Percentiles rank a stretch among this genome's conserved stretches.
phyloP scores from a whole-genome alignment of 2,797 vertebrate species.

The Sebastes matsubarae region DNA sequence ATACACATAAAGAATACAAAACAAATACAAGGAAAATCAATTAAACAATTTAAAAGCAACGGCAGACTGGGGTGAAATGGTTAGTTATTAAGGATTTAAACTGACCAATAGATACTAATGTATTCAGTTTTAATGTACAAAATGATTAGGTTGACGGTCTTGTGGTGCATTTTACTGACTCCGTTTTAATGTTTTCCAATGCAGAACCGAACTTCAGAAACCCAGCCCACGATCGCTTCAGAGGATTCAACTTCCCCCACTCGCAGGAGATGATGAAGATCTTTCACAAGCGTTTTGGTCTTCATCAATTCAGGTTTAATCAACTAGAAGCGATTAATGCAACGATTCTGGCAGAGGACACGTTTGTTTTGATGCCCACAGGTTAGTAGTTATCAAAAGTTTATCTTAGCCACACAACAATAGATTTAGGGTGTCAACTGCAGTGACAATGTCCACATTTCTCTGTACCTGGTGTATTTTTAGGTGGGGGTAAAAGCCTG shows the following conservation, averaged over 20 bases:
- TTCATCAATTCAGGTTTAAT: constrained; percentile 95
- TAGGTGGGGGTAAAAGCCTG: constrained; percentile 96
- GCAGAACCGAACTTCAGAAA: constrained; percentile 80
- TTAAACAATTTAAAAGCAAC: too few species aligned
- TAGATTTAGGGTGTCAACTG: neutral
- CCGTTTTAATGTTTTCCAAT: neutral
- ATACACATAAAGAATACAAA: too few species aligned
- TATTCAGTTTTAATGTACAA: too few species aligned
- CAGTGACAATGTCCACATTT: neutral
- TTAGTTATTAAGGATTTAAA: too few species aligned
- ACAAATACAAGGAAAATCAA: accelerated
- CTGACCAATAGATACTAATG: too few species aligned
- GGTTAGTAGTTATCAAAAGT: constrained; percentile 77
- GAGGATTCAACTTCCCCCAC: constrained; percentile 88
- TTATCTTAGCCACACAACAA: neutral
- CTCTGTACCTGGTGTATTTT: neutral
- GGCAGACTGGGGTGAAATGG: too few species aligned
- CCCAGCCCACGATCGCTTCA: constrained; percentile 86
- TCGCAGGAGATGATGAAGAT: constrained; percentile 95
- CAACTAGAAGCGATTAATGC: constrained; percentile 98
- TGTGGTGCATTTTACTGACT: neutral
- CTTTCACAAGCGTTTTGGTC: constrained; percentile 95
- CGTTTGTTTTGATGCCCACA: constrained; percentile 97
- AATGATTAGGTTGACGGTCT: neutral
- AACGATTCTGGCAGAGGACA: constrained; percentile 89